Evolutionary conservation across 2,888 invertebrate genomes (phyloP), one percentile per base, ranked within the genome.

Genomic region (Acrobasis consociella): DNA sequence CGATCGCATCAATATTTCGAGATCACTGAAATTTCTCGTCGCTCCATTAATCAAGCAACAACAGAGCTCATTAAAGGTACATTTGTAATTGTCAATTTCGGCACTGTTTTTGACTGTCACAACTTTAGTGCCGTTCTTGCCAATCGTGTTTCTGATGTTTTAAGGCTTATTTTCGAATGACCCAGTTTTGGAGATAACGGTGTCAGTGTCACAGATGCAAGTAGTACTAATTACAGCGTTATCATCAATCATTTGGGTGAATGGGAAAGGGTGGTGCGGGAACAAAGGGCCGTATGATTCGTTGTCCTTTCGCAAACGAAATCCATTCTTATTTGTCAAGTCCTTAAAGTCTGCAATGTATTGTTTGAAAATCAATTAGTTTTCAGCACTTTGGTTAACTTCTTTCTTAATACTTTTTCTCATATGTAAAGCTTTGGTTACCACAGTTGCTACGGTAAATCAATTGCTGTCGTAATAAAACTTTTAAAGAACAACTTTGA

Each of bases 81-180:
- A 89, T 89, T 89, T 87, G 85, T 89, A 86, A 87, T 88, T 87
- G 87, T 86, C 88, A 86, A 82, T 86, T 86, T 88, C 75, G 82
- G 81, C 78, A 78, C 70, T 76, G 78, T 78, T 75, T 72, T 72
- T 69, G 68, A 67, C 66, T 64, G 67, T 68, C 66, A 60, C 66
- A 70, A 66, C 70, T 62, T 67, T 76, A 70, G 71, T 65, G 71
- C 71, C 67, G 72, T 71, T 72, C 68, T 52, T 67, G 70, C 66
- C 69, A 65, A 72, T 72, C 76, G 80, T 82, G 77, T 74, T 64
- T 17, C 63, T 3, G 65, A 67, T 70, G 66, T 67, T 68, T 71
- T 80, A 82, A 80, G 76, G 75, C 68, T 74, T 73, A 71, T 73
- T 80, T 77, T 81, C 62, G 69, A 67, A 64, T 72, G 72, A 69